Evolutionary conservation across 2,797 vertebrate species (phyloP).

Genomic region (Thaleichthys pacificus): DNA sequence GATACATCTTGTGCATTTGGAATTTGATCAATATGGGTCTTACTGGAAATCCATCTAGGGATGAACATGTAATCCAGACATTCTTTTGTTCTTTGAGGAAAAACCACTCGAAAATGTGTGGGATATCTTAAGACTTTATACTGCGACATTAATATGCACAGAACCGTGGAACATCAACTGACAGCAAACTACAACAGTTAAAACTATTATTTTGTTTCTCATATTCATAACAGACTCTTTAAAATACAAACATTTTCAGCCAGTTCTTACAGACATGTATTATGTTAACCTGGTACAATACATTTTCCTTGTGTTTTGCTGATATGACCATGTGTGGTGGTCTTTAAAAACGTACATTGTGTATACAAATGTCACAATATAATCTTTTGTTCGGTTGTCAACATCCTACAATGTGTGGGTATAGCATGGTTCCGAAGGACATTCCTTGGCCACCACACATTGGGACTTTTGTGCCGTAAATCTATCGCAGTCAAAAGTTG

Average conservation of each 20-base stretch:
- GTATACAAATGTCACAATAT: constrained; percentile 6
- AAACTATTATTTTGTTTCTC: too few relatives aligned
- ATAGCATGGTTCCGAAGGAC: constrained; percentile 2
- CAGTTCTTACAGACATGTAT: background rate
- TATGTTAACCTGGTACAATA: too few relatives aligned
- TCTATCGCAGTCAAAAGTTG: background rate
- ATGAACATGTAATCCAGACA: too few relatives aligned
- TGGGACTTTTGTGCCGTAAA: background rate
- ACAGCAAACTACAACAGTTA: too few relatives aligned
- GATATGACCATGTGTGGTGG: background rate
- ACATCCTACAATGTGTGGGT: constrained; percentile 9
- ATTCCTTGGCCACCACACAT: constrained; percentile 5
- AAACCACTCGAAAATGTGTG: too few relatives aligned
- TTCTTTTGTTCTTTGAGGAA: too few relatives aligned
- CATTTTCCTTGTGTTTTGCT: background rate
- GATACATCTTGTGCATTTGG: background rate
- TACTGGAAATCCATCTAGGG: too few relatives aligned
- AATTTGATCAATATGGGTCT: too few relatives aligned
- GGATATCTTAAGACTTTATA: too few relatives aligned
- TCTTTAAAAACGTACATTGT: constrained; percentile 2
- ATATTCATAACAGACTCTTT: too few relatives aligned
- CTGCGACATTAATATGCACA: background rate
- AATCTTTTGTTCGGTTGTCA: constrained; percentile 14
- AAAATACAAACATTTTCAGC: background rate
- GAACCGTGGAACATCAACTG: too few relatives aligned